Evolutionary conservation across 2,113 vertebrate species (phyloP).

Genomic region (Hippocampus barbouri): DNA sequence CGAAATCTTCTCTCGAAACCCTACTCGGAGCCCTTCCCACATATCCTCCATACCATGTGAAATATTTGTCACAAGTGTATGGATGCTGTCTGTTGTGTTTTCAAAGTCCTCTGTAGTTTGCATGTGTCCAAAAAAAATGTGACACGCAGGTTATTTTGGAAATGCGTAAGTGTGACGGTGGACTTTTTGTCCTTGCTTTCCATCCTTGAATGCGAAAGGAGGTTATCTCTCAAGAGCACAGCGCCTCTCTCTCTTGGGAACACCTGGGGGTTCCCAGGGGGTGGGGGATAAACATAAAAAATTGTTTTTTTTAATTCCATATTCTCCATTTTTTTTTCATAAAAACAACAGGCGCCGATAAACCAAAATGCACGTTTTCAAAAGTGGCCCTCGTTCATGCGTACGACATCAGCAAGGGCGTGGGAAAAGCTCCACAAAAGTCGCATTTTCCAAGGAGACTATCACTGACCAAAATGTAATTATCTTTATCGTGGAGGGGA

Average conservation of each 20-base stretch:
- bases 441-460: neutral
- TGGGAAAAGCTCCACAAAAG: neutral
- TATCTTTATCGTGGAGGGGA: neutral
- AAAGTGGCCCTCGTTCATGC: neutral
- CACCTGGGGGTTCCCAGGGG: neutral
- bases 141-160: neutral
- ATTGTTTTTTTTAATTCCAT: too few relatives aligned
- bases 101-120: neutral
- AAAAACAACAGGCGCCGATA: conserved; percentile 1
- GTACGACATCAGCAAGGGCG: neutral
- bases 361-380: conserved; percentile 11
- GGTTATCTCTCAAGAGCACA: conserved; percentile 26
- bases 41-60: too few relatives aligned
- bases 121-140: neutral
- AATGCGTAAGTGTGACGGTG: neutral
- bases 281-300: neutral
- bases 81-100: neutral
- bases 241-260: conserved; percentile 11
- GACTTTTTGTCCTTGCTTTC: conserved; percentile 18
- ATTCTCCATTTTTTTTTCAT: too few relatives aligned
- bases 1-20: too few relatives aligned
- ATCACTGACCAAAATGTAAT: conserved; percentile 2
- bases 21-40: too few relatives aligned
- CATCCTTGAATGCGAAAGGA: conserved; percentile 25
- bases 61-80: neutral